Evolutionary conservation across 2,113 vertebrate species (phyloP).

Genomic region (Thomomys bottae): DNA sequence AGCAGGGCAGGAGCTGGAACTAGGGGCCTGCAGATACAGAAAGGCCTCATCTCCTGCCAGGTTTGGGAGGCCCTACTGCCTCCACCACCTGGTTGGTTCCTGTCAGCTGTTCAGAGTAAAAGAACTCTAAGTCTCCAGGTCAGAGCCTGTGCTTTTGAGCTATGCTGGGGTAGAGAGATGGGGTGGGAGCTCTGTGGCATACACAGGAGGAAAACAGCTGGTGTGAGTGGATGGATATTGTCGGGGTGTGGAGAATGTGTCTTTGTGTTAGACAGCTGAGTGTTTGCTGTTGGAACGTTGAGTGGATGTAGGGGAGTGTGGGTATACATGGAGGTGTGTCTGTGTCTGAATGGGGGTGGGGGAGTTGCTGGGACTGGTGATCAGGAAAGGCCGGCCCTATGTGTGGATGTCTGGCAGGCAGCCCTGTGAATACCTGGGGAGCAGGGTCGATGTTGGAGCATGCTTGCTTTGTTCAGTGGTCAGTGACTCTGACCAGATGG

Average conservation of each 20-base stretch:
- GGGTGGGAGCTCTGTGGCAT: background rate
- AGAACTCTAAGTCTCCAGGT: background rate
- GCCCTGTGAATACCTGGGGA: background rate
- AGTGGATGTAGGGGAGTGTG: background rate
- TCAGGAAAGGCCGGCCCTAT: background rate
- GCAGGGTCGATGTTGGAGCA: no score
- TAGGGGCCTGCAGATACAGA: background rate
- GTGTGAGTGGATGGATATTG: background rate
- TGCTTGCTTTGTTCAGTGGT: background rate
- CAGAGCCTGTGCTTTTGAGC: background rate
- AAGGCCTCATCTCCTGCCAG: background rate
- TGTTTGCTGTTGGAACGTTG: background rate
- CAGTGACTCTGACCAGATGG: background rate
- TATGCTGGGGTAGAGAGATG: background rate
- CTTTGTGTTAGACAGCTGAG: background rate
- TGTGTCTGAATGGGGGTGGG: background rate
- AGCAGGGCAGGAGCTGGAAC: no score
- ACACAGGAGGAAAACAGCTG: background rate
- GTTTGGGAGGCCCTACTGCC: background rate
- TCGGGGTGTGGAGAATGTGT: no score
- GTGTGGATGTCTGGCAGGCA: background rate
- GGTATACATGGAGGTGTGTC: background rate
- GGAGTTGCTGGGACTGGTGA: background rate
- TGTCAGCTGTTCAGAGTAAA: background rate
- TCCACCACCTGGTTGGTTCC: background rate